Conservation (phyloP, 2,113 vertebrate species). For the Amphiprion percula region DNA sequence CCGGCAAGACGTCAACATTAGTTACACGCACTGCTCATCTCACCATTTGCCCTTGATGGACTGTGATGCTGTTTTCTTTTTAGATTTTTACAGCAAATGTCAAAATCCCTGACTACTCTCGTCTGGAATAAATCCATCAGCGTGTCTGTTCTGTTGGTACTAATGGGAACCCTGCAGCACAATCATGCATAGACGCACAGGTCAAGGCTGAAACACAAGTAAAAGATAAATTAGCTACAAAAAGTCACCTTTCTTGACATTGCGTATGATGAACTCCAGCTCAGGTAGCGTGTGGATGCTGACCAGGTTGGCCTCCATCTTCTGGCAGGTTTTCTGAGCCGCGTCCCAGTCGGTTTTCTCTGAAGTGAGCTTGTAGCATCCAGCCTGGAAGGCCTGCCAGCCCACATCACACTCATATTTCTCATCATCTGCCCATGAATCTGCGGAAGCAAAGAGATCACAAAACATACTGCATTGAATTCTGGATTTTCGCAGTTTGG, state of each 20-base stretch:
- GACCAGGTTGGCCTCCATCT: slow-evolving; percentile 91
- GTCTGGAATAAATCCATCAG: not conserved
- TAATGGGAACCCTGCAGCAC: not conserved
- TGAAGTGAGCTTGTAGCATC: slow-evolving; percentile 91
- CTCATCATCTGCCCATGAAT: slow-evolving; percentile 85
- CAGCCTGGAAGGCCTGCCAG: slow-evolving; percentile 94
- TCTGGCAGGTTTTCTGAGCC: slow-evolving; percentile 90
- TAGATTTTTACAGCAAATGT: not conserved
- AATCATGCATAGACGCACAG: not conserved
- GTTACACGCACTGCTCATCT: not conserved
- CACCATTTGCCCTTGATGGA: not conserved
- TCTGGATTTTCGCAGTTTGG: not conserved
- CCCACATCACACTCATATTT: slow-evolving; percentile 92
- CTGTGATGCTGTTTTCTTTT: not conserved
- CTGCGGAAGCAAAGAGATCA: slow-evolving; percentile 57
- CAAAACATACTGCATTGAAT: not conserved
- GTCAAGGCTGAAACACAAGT: not conserved
- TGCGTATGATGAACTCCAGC: slow-evolving; percentile 93
- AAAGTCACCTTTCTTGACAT: slow-evolving; percentile 85
- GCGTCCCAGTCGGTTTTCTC: slow-evolving; percentile 92
- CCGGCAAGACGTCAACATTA: not conserved
- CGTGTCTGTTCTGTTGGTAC: not conserved
- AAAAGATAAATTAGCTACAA: too few species aligned
- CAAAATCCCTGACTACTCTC: not conserved
- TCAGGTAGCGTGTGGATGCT: slow-evolving; percentile 95